Percentiles rank a stretch among this genome's conserved stretches.
Evolutionary conservation across 2,888 invertebrate species (phyloP).

Genomic region (Pammene aurita): DNA sequence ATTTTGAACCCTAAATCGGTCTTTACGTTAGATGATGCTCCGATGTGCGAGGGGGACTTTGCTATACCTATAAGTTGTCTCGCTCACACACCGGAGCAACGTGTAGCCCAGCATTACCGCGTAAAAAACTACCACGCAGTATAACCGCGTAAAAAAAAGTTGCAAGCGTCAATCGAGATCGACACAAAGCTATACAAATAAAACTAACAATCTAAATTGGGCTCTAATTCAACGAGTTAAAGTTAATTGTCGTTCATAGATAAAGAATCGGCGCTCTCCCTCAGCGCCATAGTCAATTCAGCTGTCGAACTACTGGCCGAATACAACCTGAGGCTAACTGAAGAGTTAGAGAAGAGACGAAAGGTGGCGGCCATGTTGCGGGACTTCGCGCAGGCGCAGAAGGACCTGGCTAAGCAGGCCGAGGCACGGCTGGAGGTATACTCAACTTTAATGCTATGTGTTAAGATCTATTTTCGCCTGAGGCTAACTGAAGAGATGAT

Average conservation of each 20-base stretch:
- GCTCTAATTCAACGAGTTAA: not conserved
- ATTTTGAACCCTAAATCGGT: too few relatives aligned
- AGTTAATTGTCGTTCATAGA: slow-evolving; percentile 74
- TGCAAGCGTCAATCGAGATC: too few relatives aligned
- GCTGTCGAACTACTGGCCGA: slow-evolving; percentile 93
- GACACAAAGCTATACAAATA: too few relatives aligned
- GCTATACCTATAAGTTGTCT: too few relatives aligned
- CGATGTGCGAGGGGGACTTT: too few relatives aligned
- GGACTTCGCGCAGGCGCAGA: slow-evolving; percentile 94
- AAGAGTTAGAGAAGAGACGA: slow-evolving; percentile 95
- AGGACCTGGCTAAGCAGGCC: slow-evolving; percentile 92
- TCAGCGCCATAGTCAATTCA: slow-evolving; percentile 93
- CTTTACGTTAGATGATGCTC: too few relatives aligned
- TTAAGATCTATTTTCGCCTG: not conserved
- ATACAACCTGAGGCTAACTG: slow-evolving; percentile 93
- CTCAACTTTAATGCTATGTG: not conserved
- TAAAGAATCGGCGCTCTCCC: slow-evolving; percentile 89
- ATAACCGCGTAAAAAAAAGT: too few relatives aligned
- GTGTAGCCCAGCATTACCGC: too few relatives aligned
- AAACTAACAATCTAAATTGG: not conserved
- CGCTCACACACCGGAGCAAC: too few relatives aligned
- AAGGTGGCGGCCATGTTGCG: slow-evolving; percentile 93
- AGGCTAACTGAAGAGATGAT: slow-evolving; percentile 88
- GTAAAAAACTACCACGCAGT: too few relatives aligned
- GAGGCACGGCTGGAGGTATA: slow-evolving; percentile 93